phyloP scores from a whole-genome alignment of 2,113 vertebrate species.

The Larimichthys crocea region DNA sequence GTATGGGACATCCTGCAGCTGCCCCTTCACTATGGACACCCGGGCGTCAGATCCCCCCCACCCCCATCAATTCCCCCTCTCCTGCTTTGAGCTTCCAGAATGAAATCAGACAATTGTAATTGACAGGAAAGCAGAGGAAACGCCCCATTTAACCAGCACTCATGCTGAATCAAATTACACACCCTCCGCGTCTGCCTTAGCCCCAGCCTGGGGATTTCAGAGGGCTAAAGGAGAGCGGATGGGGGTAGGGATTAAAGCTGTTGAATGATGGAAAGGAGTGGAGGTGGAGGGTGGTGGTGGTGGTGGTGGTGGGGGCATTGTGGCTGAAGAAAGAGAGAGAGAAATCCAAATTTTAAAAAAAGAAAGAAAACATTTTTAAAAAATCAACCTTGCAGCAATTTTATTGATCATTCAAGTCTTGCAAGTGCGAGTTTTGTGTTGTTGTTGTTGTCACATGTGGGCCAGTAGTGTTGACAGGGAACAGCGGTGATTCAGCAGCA shows the following conservation, averaged over 20 bases:
- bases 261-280: slow-evolving; percentile 58
- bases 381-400: slow-evolving; percentile 50
- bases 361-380: slow-evolving; percentile 40
- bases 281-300: background rate
- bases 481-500: slow-evolving; percentile 53
- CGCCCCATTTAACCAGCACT: slow-evolving; percentile 85
- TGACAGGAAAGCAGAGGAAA: slow-evolving; percentile 84
- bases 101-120: slow-evolving; percentile 86
- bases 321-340: slow-evolving; percentile 42
- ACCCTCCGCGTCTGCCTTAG: slow-evolving; percentile 79
- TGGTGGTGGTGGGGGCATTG: slow-evolving; percentile 32
- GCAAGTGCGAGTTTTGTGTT: slow-evolving; percentile 37
- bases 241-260: slow-evolving; percentile 77
- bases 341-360: slow-evolving; percentile 32
- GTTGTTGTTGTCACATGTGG: slow-evolving; percentile 54
- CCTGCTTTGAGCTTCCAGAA: slow-evolving; percentile 68
- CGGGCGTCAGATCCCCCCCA: slow-evolving; percentile 54
- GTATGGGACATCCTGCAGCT: slow-evolving; percentile 76
- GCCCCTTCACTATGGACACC: slow-evolving; percentile 68
- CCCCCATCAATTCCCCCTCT: slow-evolving; percentile 14
- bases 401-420: slow-evolving; percentile 60
- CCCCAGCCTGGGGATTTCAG: slow-evolving; percentile 78
- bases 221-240: slow-evolving; percentile 61
- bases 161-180: slow-evolving; percentile 86
- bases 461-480: slow-evolving; percentile 33